Conservation (phyloP, 1,140 invertebrate species). For the Musca domestica region DNA sequence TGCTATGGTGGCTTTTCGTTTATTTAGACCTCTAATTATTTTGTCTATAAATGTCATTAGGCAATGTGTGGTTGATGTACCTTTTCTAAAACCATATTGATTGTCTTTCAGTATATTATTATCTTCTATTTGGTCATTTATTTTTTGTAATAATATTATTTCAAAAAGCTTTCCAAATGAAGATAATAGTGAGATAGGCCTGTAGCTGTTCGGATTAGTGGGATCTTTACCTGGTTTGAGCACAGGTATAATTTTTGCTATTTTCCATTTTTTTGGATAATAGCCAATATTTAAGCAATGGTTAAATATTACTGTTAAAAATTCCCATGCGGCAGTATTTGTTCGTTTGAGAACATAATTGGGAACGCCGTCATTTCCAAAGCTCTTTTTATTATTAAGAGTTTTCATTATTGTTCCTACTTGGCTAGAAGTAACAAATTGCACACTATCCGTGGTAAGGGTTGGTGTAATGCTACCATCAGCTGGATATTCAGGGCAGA, state of each 20-base stretch:
- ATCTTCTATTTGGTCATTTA: neutral
- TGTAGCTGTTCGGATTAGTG: slow-evolving; percentile 28
- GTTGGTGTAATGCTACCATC: too few species aligned
- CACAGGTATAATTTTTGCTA: slow-evolving; percentile 29
- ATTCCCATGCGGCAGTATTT: neutral
- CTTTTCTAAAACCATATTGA: slow-evolving; percentile 10
- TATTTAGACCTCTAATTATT: neutral
- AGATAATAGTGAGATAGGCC: slow-evolving; percentile 28
- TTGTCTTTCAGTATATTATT: neutral
- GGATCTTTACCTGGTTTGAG: slow-evolving; percentile 32
- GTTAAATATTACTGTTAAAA: slow-evolving; percentile 23
- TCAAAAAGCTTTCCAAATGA: too few species aligned
- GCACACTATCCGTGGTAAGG: too few species aligned
- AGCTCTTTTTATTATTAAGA: neutral
- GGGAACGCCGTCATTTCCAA: neutral
- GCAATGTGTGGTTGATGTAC: neutral
- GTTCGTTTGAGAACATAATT: neutral
- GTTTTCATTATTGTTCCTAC: too few species aligned
- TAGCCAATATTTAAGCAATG: slow-evolving; percentile 23
- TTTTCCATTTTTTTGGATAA: slow-evolving; percentile 34
- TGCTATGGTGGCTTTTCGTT: neutral
- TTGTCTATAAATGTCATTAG: neutral
- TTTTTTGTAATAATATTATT: neutral
- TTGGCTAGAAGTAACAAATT: too few species aligned
- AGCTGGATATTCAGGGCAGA: too few species aligned